Conservation (phyloP, 2,797 vertebrate genomes). For the Sparidentex hasta region DNA sequence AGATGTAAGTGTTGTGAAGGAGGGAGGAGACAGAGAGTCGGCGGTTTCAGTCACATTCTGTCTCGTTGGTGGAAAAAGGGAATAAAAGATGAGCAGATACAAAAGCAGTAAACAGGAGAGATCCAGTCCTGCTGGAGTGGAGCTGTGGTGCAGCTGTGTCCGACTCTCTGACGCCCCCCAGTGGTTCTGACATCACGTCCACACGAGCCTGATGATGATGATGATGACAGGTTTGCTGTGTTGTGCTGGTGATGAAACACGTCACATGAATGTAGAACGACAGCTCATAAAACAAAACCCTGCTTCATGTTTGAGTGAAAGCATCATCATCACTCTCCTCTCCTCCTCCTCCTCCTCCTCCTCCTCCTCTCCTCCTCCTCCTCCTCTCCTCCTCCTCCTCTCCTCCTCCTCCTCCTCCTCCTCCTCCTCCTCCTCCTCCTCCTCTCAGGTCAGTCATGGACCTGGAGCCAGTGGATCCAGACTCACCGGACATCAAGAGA, state of each 20-base stretch:
- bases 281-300: not conserved
- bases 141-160: slow-evolving; percentile 14
- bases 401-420: not conserved
- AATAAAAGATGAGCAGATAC: not conserved
- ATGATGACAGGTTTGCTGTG: not conserved
- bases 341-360: too few relatives aligned
- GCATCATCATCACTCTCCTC: not conserved
- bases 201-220: not conserved
- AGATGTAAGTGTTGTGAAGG: not conserved
- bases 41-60: not conserved
- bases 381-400: not conserved
- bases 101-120: not conserved
- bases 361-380: not conserved
- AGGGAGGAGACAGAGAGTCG: accelerated
- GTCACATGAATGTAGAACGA: not conserved
- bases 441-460: slow-evolving; percentile 73
- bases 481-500: slow-evolving; percentile 92
- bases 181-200: not conserved
- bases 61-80: not conserved
- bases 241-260: not conserved
- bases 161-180: slow-evolving; percentile 51
- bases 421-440: not conserved
- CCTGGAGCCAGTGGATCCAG: slow-evolving; percentile 83
- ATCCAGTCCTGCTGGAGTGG: not conserved
- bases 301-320: not conserved